A percentile compares a stretch with the other conserved stretches of the same genome.
These are phyloP conservation scores for Labeo calbasu DNA, from an alignment of 2,797 vertebrate species.

Conservation along the genomic window DNA sequence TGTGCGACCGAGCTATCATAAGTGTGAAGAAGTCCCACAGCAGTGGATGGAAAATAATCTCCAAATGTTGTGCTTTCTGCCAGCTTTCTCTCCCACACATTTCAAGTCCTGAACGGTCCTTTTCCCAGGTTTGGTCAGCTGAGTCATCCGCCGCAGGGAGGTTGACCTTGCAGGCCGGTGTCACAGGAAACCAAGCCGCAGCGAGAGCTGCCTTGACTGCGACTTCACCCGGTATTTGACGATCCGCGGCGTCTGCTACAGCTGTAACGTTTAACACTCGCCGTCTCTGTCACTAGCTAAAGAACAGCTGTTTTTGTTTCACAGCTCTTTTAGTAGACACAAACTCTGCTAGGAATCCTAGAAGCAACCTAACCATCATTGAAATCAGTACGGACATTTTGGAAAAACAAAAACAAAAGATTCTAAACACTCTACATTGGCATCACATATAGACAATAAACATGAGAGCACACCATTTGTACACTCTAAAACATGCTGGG, in stretches of 20 bases:
- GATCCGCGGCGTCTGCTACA: constrained; percentile 13
- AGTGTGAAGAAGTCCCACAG: constrained; percentile 39
- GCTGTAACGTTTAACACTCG: constrained; percentile 34
- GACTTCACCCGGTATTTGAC: neutral
- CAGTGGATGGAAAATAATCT: constrained; percentile 36
- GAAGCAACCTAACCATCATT: neutral
- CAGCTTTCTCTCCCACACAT: constrained; percentile 38
- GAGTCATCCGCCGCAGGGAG: constrained; percentile 15
- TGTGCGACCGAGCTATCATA: constrained; percentile 32
- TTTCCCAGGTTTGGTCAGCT: constrained; percentile 42
- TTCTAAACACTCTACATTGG: neutral
- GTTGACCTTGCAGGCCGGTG: constrained; percentile 35
- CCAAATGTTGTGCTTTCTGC: constrained; percentile 27
- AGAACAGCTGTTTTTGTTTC: constrained; percentile 40
- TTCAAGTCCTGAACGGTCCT: constrained; percentile 4
- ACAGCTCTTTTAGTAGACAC: constrained; percentile 22
- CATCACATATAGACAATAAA: neutral
- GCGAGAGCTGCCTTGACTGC: constrained; percentile 22
- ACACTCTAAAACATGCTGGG: no score
- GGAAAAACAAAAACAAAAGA: neutral
- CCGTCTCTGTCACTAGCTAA: constrained; percentile 1
- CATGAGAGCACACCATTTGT: neutral
- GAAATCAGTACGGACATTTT: neutral
- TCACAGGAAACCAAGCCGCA: constrained; percentile 20
- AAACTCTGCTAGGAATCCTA: neutral